These are phyloP conservation scores for Drosophila suboccidentalis DNA, from an alignment of 2,888 invertebrate genomes.

Conservation along the genomic window DNA sequence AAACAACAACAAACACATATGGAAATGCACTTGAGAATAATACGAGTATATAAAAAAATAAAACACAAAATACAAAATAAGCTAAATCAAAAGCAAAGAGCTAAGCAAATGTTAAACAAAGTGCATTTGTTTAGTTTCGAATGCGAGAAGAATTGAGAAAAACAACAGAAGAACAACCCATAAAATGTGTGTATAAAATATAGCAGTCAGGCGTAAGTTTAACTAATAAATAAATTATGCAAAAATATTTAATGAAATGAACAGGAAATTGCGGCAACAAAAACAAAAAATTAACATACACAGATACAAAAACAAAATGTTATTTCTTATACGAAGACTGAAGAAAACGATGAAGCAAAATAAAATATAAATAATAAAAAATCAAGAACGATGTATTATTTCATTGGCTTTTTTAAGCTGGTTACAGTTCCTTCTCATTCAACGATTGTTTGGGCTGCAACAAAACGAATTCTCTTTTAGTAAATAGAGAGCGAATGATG, in stretches of 20 bases:
- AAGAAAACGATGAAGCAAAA: constrained; percentile 82
- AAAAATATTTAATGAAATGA: constrained; percentile 50
- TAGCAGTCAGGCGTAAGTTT: constrained; percentile 44
- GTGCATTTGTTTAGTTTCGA: constrained; percentile 40
- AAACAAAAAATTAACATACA: constrained; percentile 57
- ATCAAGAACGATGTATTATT: constrained; percentile 16
- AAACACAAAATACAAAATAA: constrained; percentile 42
- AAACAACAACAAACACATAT: constrained; percentile 22
- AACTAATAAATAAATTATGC: constrained; percentile 43
- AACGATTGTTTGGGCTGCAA: background rate
- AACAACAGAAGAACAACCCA: constrained; percentile 18
- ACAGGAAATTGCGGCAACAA: constrained; percentile 50
- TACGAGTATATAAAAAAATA: background rate
- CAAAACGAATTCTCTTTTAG: no score
- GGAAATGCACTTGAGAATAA: constrained; percentile 23
- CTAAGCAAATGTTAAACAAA: constrained; percentile 40
- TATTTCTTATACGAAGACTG: constrained; percentile 85
- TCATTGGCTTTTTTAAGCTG: background rate
- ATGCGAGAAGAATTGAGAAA: constrained; percentile 36
- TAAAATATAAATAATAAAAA: constrained; percentile 48
- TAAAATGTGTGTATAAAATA: constrained; percentile 49
- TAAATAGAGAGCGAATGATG: no score
- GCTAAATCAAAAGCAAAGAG: constrained; percentile 60
- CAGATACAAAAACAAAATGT: constrained; percentile 75
- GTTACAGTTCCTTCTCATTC: background rate